Evolutionary conservation across 23 tunicate genomes (phyloP), one percentile per base, ranked within the genome.

Genomic region (Halocynthia aurantium): DNA sequence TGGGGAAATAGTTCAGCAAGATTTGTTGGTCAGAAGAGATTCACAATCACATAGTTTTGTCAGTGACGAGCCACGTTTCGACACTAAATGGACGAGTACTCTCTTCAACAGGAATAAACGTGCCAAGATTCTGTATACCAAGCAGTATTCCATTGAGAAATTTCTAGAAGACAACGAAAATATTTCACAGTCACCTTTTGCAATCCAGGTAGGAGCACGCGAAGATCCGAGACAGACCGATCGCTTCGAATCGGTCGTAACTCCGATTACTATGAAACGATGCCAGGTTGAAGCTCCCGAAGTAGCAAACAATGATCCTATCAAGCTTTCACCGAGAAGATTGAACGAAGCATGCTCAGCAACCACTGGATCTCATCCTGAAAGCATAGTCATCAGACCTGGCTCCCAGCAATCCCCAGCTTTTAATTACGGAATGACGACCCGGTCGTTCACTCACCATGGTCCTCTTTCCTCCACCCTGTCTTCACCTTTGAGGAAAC

Each of bases 71-170:
- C 1, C 44, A 31, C 4, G 44, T 31, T 31, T 4, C 5, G 49
- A 67, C 4, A 67, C 11, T 11, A 67, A 67, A 40, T 74, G 61
- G 62, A n/a, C 62, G 10, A 13, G 2, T 8, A 52, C 57, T 74
- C n/a, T 74, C 56, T 74, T 74, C 4, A 53, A 54, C 31, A 53
- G 78, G 18, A 65, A 52, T 55, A 15, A 12, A n/a, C 17, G 78
- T 22, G 57, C 78, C 8, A 54, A 54, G 57, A 22, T 54, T 15
- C 22, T 74, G 9, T 74, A 74, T 54, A 74, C 56, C 10, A 10
- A 64, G 31, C 78, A 74, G 56, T 74, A 74, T 74, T 74, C 78
- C 55, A 52, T 54, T 6, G 78, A 74, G 40, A 74, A 74, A 54
- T n/a, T 50, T 8, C 49, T 70, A 8, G 75, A 70, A 18, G 55